Evolutionary conservation across 1,140 invertebrate species (phyloP).

Genomic region (Hestina assimilis): DNA sequence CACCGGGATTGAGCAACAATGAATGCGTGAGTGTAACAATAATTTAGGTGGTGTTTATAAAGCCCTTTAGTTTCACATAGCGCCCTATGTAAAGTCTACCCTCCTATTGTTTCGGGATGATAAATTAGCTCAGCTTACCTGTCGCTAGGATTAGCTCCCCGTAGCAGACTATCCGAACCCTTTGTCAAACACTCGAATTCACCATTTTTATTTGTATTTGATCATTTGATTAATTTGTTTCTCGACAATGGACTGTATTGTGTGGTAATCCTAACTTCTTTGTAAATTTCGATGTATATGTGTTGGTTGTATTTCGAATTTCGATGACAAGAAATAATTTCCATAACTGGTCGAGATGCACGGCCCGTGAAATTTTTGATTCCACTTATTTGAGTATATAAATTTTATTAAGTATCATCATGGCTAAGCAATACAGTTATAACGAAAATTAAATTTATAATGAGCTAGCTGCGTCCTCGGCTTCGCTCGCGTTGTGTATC

Average conservation of each 20-base stretch:
- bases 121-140: constrained; percentile 71
- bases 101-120: constrained; percentile 68
- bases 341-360: not conserved
- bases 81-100: constrained; percentile 45
- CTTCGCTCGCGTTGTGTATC: not conserved
- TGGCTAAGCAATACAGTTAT: constrained; percentile 1
- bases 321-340: constrained; percentile 2
- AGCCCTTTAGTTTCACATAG: constrained; percentile 52
- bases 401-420: constrained; percentile 9
- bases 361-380: not conserved
- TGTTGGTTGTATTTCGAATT: constrained; percentile 2
- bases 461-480: no score
- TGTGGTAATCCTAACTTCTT: not conserved
- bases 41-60: constrained; percentile 43
- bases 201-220: constrained; percentile 63
- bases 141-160: constrained; percentile 60
- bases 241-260: constrained; percentile 39
- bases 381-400: not conserved
- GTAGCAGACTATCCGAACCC: constrained; percentile 49
- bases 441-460: not conserved
- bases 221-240: constrained; percentile 62
- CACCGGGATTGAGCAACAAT: constrained; percentile 12
- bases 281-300: not conserved
- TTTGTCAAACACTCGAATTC: constrained; percentile 29
- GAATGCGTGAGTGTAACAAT: constrained; percentile 23